Evolutionary conservation across 2,113 vertebrate genomes (phyloP), one percentile per base, ranked within the genome.

Genomic region (Grammomys dolichurus): DNA sequence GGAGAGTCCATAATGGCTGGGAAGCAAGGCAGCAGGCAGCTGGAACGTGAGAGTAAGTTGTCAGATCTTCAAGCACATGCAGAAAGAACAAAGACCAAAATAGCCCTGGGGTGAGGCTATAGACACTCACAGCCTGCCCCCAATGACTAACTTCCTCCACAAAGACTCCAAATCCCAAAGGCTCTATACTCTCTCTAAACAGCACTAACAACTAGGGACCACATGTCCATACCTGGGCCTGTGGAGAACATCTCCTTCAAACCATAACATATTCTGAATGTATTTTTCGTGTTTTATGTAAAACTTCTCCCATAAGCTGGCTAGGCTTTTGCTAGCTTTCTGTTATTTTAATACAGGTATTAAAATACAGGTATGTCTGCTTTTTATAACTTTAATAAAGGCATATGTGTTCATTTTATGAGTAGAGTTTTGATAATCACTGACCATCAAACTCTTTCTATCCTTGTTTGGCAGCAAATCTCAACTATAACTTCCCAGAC

Each of bases 321-420:
- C 36, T 91, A 28, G 24, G 22, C 19, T 87, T 89, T 69, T 26
- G 1, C 36, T 91, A 22, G 43, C 14, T 88, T 87, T 91, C 77
- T 46, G 6, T 72, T 54, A 84, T 46, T 88, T 93, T 84, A 54
- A 87, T 46, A 73, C 19, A 84, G 43, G 28, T 36, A 72, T 69
- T 40, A 40, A 40, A 40, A 40, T 40, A 40, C 2, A 40, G 40
- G 16, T 77, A 1, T 73, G 43, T 91, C 69, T 3, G 28, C 26
- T 91, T 87, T 91, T 84, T 46, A 5, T 77, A 56, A 88, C 36
- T 88, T 93, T 77, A 54, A 87, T 54, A 78, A 8, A 77, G 43
- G 22, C 36, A 72, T 69, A 20, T 70, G 0, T 73, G 43, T 93
- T 54, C 85, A n/a, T 93, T 77, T 75, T 84, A 76, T 56, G 31